Evolutionary conservation across 1,140 invertebrate genomes (phyloP), one percentile per base, ranked within the genome.

Genomic region (Bilobella aurantiaca): DNA sequence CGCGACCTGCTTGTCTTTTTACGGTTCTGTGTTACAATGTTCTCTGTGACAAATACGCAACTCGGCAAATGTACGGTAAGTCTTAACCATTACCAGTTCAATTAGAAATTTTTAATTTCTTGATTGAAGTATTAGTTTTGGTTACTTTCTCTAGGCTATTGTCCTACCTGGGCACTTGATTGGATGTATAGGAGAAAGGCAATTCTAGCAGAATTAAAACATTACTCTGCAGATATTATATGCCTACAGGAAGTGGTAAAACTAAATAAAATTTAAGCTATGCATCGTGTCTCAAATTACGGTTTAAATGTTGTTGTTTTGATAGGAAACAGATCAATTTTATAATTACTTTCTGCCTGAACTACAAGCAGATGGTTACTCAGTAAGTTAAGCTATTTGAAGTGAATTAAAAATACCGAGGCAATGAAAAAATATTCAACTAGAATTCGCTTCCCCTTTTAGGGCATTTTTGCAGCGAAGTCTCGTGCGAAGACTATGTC

Each of bases 1-100:
- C 68, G 12, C 53, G 62, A 37, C 71, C 71, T 5, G 1, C 79
- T 92, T 70, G 69, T 27, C 67, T 70, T 32, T 96, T 99, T 80
- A 98, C 96, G 60, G 93, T 98, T 66, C 96, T 99, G 90, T 98
- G 95, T 80, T 99, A 99, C 83, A 99, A 99, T 80, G 93, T 99
- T 62, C 82, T 99, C 63, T 98, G 96, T 80, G 95, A 98, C 80
- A 98, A 98, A 79, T 98, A 98, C 75, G 96, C 96, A 28, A 98
- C 96, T 21, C 79, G 94, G 72, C 91, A 94, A 77, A 93, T 96
- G 87, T 98, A 98, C 79, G 93, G 49, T 53, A 23, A 53, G 49
- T 53, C 5, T 12, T 42, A 8, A 42, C 37, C n/a, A 91, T 66
- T 12, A 42, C 37, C 37, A 42, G 37, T 12, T 8, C 37, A 42